phyloP scores from a whole-genome alignment of 2,888 invertebrate genomes.

The Synergus gifuensis region DNA sequence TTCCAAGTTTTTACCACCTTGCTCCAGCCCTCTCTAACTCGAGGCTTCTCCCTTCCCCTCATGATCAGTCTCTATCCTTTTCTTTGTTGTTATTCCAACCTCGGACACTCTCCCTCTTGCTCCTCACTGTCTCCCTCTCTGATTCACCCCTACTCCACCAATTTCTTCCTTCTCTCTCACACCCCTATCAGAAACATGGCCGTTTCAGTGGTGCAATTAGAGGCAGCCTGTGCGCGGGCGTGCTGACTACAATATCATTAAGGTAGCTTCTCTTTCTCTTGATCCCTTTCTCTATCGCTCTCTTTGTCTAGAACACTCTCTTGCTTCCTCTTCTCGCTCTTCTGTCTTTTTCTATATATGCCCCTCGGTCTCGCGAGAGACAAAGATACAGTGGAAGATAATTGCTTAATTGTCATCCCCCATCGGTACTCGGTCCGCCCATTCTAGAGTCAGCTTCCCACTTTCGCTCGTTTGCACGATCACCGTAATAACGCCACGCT shows the following conservation, averaged over 20 bases:
- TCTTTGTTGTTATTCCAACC: slow-evolving; percentile 49
- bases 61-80: slow-evolving; percentile 43
- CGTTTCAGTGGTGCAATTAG: slow-evolving; percentile 75
- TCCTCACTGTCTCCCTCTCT: slow-evolving; percentile 14
- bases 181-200: slow-evolving; percentile 71
- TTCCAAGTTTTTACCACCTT: slow-evolving; percentile 72
- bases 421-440: slow-evolving; percentile 53
- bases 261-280: slow-evolving; percentile 61
- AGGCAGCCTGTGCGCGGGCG: slow-evolving; percentile 72
- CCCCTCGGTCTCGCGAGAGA: slow-evolving; percentile 46
- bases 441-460: slow-evolving; percentile 44
- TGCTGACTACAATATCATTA: slow-evolving; percentile 75
- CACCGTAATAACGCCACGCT: slow-evolving; percentile 15
- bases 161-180: slow-evolving; percentile 64
- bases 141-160: slow-evolving; percentile 43
- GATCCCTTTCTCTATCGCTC: slow-evolving; percentile 43
- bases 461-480: slow-evolving; percentile 41
- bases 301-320: slow-evolving; percentile 41
- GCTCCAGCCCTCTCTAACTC: slow-evolving; percentile 46
- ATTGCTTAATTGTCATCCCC: slow-evolving; percentile 63
- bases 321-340: slow-evolving; percentile 49
- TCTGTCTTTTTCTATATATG: slow-evolving; percentile 45
- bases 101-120: slow-evolving; percentile 47
- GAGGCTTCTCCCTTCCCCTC: slow-evolving; percentile 54
- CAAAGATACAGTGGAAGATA: slow-evolving; percentile 59